phyloP scores from a whole-genome alignment of 2,113 vertebrate genomes.

The Cyphomyrus plagiostoma region DNA sequence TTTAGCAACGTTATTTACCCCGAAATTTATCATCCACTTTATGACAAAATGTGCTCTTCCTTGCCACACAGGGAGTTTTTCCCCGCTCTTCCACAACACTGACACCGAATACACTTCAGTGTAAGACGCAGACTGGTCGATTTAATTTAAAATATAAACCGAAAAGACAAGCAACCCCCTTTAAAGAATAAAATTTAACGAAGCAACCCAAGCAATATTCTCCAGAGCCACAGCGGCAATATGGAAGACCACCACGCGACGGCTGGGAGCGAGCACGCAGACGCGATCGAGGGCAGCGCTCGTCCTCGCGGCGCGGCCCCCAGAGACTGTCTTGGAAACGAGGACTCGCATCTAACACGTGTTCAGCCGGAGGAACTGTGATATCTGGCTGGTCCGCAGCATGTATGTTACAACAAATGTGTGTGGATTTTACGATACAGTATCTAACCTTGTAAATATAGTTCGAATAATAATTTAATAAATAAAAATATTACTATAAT shows the following conservation, averaged over 20 bases:
- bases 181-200: constrained; percentile 38
- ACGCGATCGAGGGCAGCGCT: constrained; percentile 44
- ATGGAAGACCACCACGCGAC: constrained; percentile 83
- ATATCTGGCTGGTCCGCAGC: not conserved
- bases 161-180: constrained; percentile 41
- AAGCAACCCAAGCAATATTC: constrained; percentile 41
- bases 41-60: constrained; percentile 35
- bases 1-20: constrained; percentile 31
- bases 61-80: constrained; percentile 36
- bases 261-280: constrained; percentile 63
- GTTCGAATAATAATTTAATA: not conserved
- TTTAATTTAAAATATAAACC: constrained; percentile 51
- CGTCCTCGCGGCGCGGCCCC: constrained; percentile 31
- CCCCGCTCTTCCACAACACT: constrained; percentile 42
- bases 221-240: constrained; percentile 62
- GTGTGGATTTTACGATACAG: not conserved
- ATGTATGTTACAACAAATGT: not conserved
- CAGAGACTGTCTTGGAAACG: not conserved
- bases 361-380: not conserved
- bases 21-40: constrained; percentile 52
- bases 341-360: not conserved
- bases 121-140: constrained; percentile 47
- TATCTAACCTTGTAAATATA: not conserved
- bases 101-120: constrained; percentile 47
- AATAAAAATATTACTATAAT: not conserved